A percentile compares a stretch with the other conserved stretches of the same genome.
These are phyloP conservation scores for Picathartes gymnocephalus DNA, from an alignment of 2,113 vertebrate species.

Conservation along the genomic window DNA sequence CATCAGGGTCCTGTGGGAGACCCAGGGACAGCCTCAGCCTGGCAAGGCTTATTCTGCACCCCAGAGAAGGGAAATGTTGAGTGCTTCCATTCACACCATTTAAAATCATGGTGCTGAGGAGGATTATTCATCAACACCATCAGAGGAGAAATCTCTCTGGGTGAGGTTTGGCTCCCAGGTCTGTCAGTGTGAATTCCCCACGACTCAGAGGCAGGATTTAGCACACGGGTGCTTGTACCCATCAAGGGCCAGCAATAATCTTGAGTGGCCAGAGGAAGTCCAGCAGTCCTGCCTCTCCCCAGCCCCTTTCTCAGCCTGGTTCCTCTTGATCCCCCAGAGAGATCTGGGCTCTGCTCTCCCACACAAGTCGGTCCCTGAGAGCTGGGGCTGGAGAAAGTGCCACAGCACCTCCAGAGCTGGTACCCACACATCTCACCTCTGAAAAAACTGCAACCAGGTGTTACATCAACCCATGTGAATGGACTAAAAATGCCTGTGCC, in stretches of 20 bases:
- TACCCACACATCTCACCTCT: neutral
- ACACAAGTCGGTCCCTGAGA: rapidly evolving
- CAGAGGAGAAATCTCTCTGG: neutral
- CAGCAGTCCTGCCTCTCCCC: rapidly evolving
- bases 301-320: neutral
- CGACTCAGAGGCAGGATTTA: neutral
- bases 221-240: neutral
- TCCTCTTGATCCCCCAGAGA: neutral
- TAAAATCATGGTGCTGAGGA: neutral
- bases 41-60: neutral
- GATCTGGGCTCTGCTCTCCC: neutral
- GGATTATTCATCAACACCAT: neutral
- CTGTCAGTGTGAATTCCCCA: neutral
- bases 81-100: neutral
- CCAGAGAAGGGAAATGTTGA: neutral
- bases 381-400: neutral
- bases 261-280: neutral
- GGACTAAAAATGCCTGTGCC: neutral
- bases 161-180: neutral
- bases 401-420: neutral
- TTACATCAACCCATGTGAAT: neutral
- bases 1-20: neutral
- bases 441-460: neutral
- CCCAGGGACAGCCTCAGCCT: neutral
- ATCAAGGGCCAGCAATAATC: rapidly evolving